phyloP scores from a whole-genome alignment of 2,888 invertebrate genomes.

The Torymus texanus region DNA sequence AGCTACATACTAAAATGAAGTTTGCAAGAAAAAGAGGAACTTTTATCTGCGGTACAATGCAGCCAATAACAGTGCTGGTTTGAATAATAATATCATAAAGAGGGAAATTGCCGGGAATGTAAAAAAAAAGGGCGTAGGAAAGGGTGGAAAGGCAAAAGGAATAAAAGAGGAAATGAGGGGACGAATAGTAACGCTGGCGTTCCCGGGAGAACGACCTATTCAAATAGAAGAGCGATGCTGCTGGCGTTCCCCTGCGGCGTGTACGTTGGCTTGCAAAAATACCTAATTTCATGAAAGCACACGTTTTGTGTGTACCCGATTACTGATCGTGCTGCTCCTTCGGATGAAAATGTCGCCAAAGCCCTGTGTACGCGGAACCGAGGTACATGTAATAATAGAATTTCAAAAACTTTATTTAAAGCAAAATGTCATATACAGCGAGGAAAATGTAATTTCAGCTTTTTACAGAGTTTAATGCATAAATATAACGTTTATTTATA shows the following conservation, averaged over 20 bases:
- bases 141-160: constrained; percentile 27
- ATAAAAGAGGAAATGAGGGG: constrained; percentile 35
- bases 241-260: constrained; percentile 25
- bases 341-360: neutral
- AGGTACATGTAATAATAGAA: no score
- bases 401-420: no score
- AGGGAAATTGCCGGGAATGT: neutral
- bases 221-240: constrained; percentile 20
- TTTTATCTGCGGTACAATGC: neutral
- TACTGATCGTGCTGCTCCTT: neutral
- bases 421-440: no score
- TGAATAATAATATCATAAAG: neutral
- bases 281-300: constrained; percentile 36
- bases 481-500: no score
- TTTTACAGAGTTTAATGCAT: no score
- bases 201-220: constrained; percentile 32
- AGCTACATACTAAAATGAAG: no score
- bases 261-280: constrained; percentile 21
- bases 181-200: neutral
- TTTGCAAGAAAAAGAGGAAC: neutral
- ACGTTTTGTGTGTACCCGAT: constrained; percentile 22
- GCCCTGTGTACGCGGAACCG: no score
- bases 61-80: neutral
- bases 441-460: no score
- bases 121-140: neutral